Conservation (phyloP, 2,113 vertebrate species). For the Illadopsis cleaveri region DNA sequence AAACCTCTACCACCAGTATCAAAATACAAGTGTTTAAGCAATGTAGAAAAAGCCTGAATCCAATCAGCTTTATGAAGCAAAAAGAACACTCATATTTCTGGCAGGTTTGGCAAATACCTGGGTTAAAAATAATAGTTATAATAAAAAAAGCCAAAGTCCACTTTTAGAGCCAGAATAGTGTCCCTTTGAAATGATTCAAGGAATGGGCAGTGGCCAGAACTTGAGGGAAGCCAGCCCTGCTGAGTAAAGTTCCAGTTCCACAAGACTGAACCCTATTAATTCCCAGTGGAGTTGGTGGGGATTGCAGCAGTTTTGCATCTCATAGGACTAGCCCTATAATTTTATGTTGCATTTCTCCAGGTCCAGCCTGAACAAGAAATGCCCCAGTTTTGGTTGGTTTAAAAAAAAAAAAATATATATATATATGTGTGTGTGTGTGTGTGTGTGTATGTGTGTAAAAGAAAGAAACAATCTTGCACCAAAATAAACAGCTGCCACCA, state of each 20-base stretch:
- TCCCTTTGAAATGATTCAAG: conserved; percentile 24
- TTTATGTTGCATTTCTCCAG: conserved; percentile 3
- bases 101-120: neutral
- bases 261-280: neutral
- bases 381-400: neutral
- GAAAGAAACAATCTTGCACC: neutral
- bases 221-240: neutral
- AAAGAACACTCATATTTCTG: neutral
- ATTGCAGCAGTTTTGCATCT: neutral
- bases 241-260: neutral
- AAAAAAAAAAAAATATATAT: neutral
- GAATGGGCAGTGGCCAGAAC: neutral
- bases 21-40: neutral
- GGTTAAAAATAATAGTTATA: neutral
- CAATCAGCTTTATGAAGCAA: neutral
- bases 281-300: neutral
- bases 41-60: neutral
- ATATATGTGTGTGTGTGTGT: neutral
- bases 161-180: neutral
- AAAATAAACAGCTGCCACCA: conserved; percentile 30
- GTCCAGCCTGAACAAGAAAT: conserved; percentile 57
- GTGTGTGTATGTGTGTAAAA: neutral
- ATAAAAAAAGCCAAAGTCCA: neutral
- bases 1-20: neutral
- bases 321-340: neutral